These are phyloP conservation scores for Pantherophis alleghaniensis DNA, from an alignment of 2,797 vertebrate species.

Conservation along the genomic window DNA sequence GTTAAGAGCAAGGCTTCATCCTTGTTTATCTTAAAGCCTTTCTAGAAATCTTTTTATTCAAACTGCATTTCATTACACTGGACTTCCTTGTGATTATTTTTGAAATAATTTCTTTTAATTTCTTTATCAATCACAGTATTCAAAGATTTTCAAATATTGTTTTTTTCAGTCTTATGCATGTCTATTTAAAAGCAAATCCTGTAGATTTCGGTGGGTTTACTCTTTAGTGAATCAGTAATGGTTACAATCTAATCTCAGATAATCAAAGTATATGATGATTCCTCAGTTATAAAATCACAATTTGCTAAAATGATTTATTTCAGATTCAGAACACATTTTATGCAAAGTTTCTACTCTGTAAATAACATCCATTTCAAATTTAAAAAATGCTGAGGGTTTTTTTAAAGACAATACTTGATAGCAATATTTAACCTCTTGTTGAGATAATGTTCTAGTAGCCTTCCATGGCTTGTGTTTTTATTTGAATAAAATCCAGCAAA, in stretches of 20 bases:
- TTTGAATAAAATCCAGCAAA: not conserved
- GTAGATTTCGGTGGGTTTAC: not conserved
- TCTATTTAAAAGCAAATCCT: not conserved
- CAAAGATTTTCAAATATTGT: not conserved
- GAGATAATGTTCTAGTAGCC: not conserved
- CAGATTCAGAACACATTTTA: not conserved
- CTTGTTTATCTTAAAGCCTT: not conserved
- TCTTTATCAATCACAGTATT: not conserved
- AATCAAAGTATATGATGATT: not conserved
- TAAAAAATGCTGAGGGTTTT: not conserved
- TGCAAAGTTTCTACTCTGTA: not conserved
- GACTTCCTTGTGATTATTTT: not conserved
- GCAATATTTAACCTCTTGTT: not conserved
- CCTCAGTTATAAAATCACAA: not conserved
- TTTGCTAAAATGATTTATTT: not conserved
- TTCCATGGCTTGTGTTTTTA: not conserved
- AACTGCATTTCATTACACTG: not conserved
- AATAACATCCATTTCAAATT: not conserved
- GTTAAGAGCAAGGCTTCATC: not conserved
- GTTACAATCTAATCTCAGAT: not conserved
- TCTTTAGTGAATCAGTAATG: not conserved
- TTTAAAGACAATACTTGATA: not conserved
- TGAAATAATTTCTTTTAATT: not conserved
- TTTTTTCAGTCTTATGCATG: not conserved
- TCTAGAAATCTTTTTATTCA: not conserved